Percentiles rank a stretch among this genome's conserved stretches.
Conservation (phyloP, 2,797 vertebrate species). For the Schizothorax lantsangensis region DNA sequence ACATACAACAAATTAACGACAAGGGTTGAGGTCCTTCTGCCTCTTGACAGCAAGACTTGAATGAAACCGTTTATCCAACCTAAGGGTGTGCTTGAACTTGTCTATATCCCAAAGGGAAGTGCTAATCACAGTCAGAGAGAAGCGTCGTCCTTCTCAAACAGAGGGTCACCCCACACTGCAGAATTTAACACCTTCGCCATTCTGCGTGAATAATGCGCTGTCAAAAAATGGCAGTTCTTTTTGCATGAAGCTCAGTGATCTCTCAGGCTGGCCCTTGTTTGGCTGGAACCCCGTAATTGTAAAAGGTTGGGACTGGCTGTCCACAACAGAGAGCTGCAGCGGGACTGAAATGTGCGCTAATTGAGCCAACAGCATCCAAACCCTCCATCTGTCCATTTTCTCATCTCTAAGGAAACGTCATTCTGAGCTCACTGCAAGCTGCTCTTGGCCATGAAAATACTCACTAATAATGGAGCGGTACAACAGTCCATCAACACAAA, state of each 20-base stretch:
- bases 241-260: conserved; percentile 40
- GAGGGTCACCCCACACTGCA: conserved; percentile 17
- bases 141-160: neutral
- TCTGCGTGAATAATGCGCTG: neutral
- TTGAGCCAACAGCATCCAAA: conserved; percentile 63
- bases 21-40: conserved; percentile 56
- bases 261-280: conserved; percentile 40
- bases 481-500: conserved; percentile 42
- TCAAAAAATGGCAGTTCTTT: conserved; percentile 43
- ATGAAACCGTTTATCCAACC: conserved; percentile 55
- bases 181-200: neutral
- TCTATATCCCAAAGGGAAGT: conserved; percentile 33
- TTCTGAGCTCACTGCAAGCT: conserved; percentile 65
- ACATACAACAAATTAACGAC: conserved; percentile 61
- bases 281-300: conserved; percentile 51
- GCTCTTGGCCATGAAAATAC: conserved; percentile 53
- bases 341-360: conserved; percentile 65
- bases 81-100: conserved; percentile 21
- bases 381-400: conserved; percentile 67
- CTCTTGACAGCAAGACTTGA: conserved; percentile 53
- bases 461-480: conserved; percentile 52
- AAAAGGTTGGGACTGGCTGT: conserved; percentile 64
- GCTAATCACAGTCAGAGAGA: conserved; percentile 1
- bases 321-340: conserved; percentile 57
- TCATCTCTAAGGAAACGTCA: conserved; percentile 62